phyloP scores from a whole-genome alignment of 37 sponge, comb jelly and placozoan genomes.

The Petrosia ficiformis region DNA sequence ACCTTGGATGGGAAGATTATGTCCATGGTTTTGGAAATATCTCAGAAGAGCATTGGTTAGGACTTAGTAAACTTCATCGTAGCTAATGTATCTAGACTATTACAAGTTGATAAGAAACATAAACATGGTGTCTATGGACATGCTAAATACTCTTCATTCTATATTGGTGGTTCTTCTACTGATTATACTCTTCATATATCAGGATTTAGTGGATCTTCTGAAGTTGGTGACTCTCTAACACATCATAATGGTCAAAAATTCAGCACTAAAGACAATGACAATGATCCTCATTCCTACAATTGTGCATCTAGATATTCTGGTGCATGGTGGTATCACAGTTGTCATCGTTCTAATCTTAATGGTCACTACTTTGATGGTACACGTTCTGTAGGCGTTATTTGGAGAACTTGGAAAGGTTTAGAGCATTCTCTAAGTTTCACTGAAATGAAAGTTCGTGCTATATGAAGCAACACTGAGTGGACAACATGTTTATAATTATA shows the following conservation, averaged over 20 bases:
- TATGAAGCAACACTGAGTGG: too few species aligned
- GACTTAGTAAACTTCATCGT: slow-evolving; percentile 19
- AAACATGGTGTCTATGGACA: background rate
- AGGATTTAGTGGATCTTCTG: slow-evolving; percentile 10
- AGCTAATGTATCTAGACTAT: background rate
- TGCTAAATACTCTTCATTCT: slow-evolving; percentile 7
- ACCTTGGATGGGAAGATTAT: slow-evolving; percentile 10
- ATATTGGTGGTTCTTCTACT: slow-evolving; percentile 6
- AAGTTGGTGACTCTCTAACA: background rate
- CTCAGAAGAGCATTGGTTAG: slow-evolving; percentile 16
- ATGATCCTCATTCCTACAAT: background rate
- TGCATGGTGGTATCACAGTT: slow-evolving; percentile 24
- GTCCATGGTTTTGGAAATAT: slow-evolving; percentile 34
- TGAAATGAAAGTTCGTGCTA: too few species aligned
- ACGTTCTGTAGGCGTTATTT: too few species aligned
- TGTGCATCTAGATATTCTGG: slow-evolving; percentile 1
- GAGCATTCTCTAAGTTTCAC: too few species aligned
- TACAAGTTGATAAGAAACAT: background rate
- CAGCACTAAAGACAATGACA: slow-evolving; percentile 18
- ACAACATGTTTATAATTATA: too few species aligned
- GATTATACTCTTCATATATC: slow-evolving; percentile 4
- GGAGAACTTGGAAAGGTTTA: too few species aligned
- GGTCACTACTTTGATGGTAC: background rate
- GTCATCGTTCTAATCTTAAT: slow-evolving; percentile 16
- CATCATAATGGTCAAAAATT: slow-evolving; percentile 7